These are phyloP conservation scores for Tricholaema leucomelas DNA, from an alignment of 2,113 vertebrate genomes.

Conservation along the genomic window DNA sequence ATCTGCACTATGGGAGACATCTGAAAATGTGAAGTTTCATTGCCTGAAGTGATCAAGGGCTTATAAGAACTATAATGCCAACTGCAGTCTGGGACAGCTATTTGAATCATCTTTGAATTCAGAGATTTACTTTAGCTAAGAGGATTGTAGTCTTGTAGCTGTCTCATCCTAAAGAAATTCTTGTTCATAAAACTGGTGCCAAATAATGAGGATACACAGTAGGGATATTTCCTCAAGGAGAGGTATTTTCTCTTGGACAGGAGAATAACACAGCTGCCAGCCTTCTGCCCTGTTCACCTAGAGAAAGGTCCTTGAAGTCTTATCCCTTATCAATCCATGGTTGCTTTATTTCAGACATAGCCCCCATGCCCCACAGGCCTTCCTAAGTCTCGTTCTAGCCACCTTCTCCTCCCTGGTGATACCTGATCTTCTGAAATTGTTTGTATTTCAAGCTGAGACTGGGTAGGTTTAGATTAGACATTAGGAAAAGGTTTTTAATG, in stretches of 20 bases:
- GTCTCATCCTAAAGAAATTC: not conserved
- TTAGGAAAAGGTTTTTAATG: too few relatives aligned
- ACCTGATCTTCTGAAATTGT: not conserved
- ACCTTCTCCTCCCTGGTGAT: not conserved
- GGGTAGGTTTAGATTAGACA: too few relatives aligned
- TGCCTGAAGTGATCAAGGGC: not conserved
- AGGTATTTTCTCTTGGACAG: not conserved
- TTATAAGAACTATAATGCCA: not conserved
- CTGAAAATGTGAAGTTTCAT: not conserved
- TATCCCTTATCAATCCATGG: not conserved
- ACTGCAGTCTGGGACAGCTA: not conserved
- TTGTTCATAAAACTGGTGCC: not conserved
- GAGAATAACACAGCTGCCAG: not conserved
- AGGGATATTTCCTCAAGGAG: not conserved
- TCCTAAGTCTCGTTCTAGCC: not conserved
- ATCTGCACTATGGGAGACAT: not conserved
- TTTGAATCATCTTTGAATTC: not conserved
- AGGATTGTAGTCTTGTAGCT: not conserved
- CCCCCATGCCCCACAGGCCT: not conserved
- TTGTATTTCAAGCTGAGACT: too few relatives aligned
- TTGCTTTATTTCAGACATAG: not conserved
- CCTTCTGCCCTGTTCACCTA: not conserved
- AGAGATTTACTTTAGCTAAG: not conserved
- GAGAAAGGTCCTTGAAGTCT: not conserved
- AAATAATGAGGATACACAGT: not conserved